Conservation (phyloP, 2,797 vertebrate genomes). For the Notolabrus celidotus region DNA sequence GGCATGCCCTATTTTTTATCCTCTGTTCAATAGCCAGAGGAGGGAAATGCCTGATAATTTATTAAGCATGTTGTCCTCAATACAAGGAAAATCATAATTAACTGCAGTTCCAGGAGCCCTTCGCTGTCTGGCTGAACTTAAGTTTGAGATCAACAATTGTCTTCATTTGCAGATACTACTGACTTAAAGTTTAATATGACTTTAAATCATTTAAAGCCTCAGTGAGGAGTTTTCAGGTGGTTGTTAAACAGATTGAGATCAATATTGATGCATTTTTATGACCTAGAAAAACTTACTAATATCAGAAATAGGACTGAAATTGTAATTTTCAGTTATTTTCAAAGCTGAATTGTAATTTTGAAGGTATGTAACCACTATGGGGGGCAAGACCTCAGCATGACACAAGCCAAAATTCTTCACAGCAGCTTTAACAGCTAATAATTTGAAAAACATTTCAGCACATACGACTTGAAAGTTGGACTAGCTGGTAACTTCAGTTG, state of each 20-base stretch:
- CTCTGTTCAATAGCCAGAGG: conserved; percentile 67
- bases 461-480: neutral
- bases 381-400: no score
- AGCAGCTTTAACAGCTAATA: no score
- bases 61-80: conserved; percentile 76
- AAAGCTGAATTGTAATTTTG: no score
- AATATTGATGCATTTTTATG: neutral
- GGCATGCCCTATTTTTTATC: conserved; percentile 71
- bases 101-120: conserved; percentile 19
- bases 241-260: neutral
- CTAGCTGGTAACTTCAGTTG: neutral
- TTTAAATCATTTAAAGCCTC: no score
- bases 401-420: no score
- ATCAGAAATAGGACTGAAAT: no score
- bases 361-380: no score
- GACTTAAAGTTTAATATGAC: conserved; percentile 7
- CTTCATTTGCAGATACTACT: conserved; percentile 19
- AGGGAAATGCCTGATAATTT: conserved; percentile 70
- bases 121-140: conserved; percentile 1
- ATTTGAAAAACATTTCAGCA: conserved; percentile 6
- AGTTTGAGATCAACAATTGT: conserved; percentile 14
- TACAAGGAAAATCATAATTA: conserved; percentile 60
- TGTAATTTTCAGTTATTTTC: no score
- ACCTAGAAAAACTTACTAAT: no score
- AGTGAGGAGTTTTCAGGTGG: neutral